Base-by-base conservation (phyloP, 2,888 invertebrate genomes). In the Harpalus rubripes region DNA sequence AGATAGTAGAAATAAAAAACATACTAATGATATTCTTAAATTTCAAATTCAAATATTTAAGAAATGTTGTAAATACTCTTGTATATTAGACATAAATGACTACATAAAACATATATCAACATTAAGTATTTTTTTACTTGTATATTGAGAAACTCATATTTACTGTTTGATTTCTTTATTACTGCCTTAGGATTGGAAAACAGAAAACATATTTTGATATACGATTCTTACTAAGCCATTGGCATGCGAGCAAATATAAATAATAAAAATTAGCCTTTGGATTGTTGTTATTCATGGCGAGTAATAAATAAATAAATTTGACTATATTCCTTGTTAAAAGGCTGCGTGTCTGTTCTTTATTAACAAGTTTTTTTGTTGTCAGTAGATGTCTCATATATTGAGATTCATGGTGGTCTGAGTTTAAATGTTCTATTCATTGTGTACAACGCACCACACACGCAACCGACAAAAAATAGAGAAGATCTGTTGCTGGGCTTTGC, bases 351-450 rank as follows among this genome's bases (percentile, higher is more conserved):
- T 18, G 80, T 80, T 61, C 39, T 80, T 80, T 80, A 80, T 80
- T 80, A 80, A 80, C 80, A 80, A 80, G 80, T 61, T 80, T 80
- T 78, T 80, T 80, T 61, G 59, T 82, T 82, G 74, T 82, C 82
- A 72, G 81, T 59, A 72, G 72, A 82, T 82, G 82, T 82, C 74
- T 82, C 82, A 74, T 82, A 82, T 82, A 82, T 82, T 82, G 52
- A 82, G 82, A 82, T 82, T 82, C 82, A 82, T 68, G 82, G 74
- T 82, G 82, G 82, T 82, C 82, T 82, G 22, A 65, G 58, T 82
- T 82, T 74, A 82, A 80, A 82, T 82, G 82, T 82, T 82, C 82
- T 82, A 74, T 82, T 82, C 82, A 82, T 82, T 82, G 56, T 82
- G 82, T 44, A 82, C 82, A 81, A 68, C 81, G 58, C 81, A 41